phyloP scores from a whole-genome alignment of 2,888 invertebrate genomes.

The Tanypteryx hageni region DNA sequence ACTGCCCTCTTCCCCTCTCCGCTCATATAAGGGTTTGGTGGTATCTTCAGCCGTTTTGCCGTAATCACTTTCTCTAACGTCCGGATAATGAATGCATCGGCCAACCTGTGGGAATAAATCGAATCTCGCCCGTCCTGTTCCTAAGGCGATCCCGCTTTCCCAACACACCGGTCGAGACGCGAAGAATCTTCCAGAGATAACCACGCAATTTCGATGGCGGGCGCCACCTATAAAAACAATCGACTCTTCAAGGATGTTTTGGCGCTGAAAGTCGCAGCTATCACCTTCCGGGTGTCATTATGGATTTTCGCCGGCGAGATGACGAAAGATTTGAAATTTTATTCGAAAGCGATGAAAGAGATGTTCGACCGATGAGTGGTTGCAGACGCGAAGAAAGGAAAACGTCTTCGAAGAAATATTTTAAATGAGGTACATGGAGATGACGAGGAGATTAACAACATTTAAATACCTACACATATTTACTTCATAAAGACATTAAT shows the following conservation, averaged over 20 bases:
- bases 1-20: neutral
- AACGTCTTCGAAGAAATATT: neutral
- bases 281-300: conserved; percentile 19
- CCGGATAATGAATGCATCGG: neutral
- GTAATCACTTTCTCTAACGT: neutral
- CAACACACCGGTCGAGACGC: neutral
- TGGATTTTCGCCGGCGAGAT: neutral
- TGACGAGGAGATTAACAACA: neutral
- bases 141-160: neutral
- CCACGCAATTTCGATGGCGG: neutral
- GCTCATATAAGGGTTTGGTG: neutral
- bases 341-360: neutral
- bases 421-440: neutral
- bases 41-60: neutral
- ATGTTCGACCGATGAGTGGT: neutral
- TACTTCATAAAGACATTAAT: too few species aligned
- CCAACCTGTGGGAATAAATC: neutral
- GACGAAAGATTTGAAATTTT: conserved; percentile 1
- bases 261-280: too few species aligned
- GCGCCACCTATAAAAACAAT: neutral
- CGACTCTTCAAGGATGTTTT: too few species aligned
- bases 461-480: too few species aligned
- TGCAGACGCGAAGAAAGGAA: neutral
- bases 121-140: neutral
- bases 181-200: neutral